Base-by-base conservation (phyloP, 2,888 invertebrate genomes). In the Podabrus alpinus region DNA sequence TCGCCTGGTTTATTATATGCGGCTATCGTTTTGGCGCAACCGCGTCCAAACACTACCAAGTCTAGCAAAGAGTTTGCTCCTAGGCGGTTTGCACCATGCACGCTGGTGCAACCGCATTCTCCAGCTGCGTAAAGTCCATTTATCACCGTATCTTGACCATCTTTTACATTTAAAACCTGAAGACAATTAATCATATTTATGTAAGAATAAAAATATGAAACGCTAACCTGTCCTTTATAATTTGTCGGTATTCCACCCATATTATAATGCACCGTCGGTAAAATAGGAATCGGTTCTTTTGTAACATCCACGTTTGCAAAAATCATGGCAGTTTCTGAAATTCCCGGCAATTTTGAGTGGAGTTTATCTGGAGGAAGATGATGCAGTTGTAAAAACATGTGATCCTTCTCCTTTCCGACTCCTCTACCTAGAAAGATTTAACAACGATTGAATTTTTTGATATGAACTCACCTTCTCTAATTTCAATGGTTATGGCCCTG, bases 201-300 rank as follows among this genome's bases (percentile, higher is more conserved):
- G 15, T 16, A n/a, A 3, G 60, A 15, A 10, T n/a, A 16, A 15
- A 10, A 19, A 5, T 59, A 19, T 11, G 13, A 64, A 2, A 13
- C 13, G 16, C 60, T n/a, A n/a, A 95, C 96, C 89, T 99, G 97
- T 82, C 99, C 99, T 82, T 94, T 94, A 89, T 94, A 99, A 89
- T 99, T 99, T 25, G 99, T 99, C 1, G 99, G 99, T 13, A 97
- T 91, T 76, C 99, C 99, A 29, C 99, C 99, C 99, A 99, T 99
- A 86, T 99, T 99, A 89, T 99, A 99, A 87, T 99, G 99, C n/a
- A 99, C 99, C 2, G 99, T 99, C 11, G 99, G 99, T 80, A 99
- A 88, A 59, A 99, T 98, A 0, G 99, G 99, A 82, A 99, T 97
- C n/a, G 99, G 98, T 84, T 99, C 98, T 80, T 97, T 92, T 9